phyloP scores from a whole-genome alignment of 2,888 invertebrate genomes.

The Dorcus hopei region DNA sequence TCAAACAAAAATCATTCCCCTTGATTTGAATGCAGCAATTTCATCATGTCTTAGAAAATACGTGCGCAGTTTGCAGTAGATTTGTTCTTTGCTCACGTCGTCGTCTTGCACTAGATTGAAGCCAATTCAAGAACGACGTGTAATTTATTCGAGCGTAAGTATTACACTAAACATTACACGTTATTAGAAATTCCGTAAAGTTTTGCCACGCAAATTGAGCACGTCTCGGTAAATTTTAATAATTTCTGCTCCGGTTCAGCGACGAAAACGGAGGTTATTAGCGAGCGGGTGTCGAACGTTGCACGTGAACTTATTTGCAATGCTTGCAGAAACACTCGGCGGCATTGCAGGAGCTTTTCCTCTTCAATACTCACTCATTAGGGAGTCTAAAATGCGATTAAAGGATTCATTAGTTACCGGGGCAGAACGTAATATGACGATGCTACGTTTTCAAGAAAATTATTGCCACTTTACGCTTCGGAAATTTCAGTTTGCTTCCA shows the following conservation, averaged over 20 bases:
- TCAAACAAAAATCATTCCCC: too few species aligned
- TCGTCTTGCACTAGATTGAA: too few species aligned
- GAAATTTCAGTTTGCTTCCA: background rate
- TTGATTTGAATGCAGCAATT: too few species aligned
- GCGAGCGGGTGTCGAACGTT: slow-evolving; percentile 1
- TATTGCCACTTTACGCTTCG: slow-evolving; percentile 14
- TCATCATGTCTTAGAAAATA: too few species aligned
- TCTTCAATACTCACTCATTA: slow-evolving; percentile 29
- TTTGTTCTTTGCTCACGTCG: too few species aligned
- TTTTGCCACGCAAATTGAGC: background rate
- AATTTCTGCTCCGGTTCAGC: slow-evolving; percentile 1
- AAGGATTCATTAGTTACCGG: slow-evolving; percentile 28
- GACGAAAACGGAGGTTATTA: slow-evolving; percentile 1
- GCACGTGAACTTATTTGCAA: slow-evolving; percentile 19
- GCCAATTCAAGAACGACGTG: too few species aligned
- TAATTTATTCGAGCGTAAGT: background rate
- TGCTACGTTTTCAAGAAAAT: slow-evolving; percentile 16
- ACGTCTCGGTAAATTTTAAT: slow-evolving; percentile 3
- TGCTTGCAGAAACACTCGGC: slow-evolving; percentile 14
- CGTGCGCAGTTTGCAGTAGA: too few species aligned
- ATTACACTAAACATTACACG: background rate
- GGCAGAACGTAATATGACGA: slow-evolving; percentile 19
- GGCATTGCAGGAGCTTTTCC: slow-evolving; percentile 17
- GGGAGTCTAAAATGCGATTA: slow-evolving; percentile 21
- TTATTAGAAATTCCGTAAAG: background rate